Percentiles rank a stretch among this genome's conserved stretches.
phyloP scores from a whole-genome alignment of 1,140 invertebrate genomes.

The Drosophila simulans region DNA sequence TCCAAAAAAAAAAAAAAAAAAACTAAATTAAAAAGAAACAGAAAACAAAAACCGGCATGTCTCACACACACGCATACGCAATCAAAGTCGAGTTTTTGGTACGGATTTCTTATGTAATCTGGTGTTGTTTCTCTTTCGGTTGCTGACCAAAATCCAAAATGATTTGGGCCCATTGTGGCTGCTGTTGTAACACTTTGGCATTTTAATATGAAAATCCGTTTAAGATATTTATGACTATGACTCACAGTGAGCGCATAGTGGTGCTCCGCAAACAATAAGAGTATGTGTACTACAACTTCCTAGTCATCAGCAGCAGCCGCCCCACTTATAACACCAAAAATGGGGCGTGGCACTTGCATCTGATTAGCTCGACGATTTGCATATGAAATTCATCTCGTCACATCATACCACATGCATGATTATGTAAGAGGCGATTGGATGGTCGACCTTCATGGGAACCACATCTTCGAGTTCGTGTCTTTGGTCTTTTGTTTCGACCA shows the following conservation, averaged over 20 bases:
- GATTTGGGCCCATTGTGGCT: slow-evolving; percentile 48
- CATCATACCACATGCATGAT: slow-evolving; percentile 5
- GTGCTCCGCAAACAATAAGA: slow-evolving; percentile 19
- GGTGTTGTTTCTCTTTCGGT: slow-evolving; percentile 39
- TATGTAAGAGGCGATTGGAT: slow-evolving; percentile 60
- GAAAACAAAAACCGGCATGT: slow-evolving; percentile 51
- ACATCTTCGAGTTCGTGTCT: slow-evolving; percentile 19
- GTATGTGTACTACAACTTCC: slow-evolving; percentile 8
- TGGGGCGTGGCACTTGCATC: slow-evolving; percentile 45
- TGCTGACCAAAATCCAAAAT: slow-evolving; percentile 55
- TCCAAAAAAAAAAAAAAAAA: slow-evolving; percentile 21
- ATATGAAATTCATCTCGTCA: slow-evolving; percentile 56
- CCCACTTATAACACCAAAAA: slow-evolving; percentile 10
- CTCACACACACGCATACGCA: slow-evolving; percentile 41
- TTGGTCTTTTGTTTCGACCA: slow-evolving; percentile 27
- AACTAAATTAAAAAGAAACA: background rate
- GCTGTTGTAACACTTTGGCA: slow-evolving; percentile 73
- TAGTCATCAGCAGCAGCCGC: slow-evolving; percentile 6
- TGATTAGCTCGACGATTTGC: slow-evolving; percentile 64
- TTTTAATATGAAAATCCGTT: slow-evolving; percentile 69
- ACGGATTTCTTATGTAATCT: slow-evolving; percentile 59
- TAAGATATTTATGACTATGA: slow-evolving; percentile 42
- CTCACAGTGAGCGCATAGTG: slow-evolving; percentile 9
- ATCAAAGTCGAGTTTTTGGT: slow-evolving; percentile 49
- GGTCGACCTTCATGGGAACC: slow-evolving; percentile 68